Evolutionary conservation across 1,140 invertebrate species (phyloP).

Genomic region (Rhysida immarginata): DNA sequence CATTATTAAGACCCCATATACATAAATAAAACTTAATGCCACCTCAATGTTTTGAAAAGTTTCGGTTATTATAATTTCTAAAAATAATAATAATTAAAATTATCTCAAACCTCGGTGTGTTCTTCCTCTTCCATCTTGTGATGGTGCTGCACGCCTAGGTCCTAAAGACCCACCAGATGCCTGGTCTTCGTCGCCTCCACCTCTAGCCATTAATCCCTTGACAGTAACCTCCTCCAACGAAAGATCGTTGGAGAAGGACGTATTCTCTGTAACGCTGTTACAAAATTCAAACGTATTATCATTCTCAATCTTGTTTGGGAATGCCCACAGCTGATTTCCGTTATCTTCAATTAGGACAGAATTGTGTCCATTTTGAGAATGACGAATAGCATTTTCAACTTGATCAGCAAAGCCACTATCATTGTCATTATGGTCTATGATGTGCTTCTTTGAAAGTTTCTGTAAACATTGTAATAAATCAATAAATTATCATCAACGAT

Average conservation of each 20-base stretch:
- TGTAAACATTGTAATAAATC: neutral
- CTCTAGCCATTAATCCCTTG: neutral
- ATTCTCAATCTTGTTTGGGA: too few relatives aligned
- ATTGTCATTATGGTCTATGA: neutral
- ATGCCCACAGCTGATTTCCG: neutral
- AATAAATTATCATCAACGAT: neutral
- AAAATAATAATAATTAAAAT: too few relatives aligned
- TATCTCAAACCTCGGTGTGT: neutral
- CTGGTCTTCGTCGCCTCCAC: constrained; percentile 3
- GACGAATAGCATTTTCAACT: neutral
- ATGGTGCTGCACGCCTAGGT: neutral
- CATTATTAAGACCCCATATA: too few relatives aligned
- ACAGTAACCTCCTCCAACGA: neutral
- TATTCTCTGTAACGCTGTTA: neutral
- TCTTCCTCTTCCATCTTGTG: neutral
- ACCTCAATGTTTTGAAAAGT: too few relatives aligned
- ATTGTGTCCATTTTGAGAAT: neutral
- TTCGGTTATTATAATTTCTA: too few relatives aligned
- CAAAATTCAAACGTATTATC: too few relatives aligned
- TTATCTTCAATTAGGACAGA: neutral
- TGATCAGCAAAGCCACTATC: constrained; percentile 6
- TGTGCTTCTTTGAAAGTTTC: neutral
- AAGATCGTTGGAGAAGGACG: neutral
- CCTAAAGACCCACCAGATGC: neutral
- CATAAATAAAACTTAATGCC: too few relatives aligned